Evolutionary conservation across 2,797 vertebrate species (phyloP), one percentile per base, ranked within the genome.

Genomic region (Gouania willdenowi): DNA sequence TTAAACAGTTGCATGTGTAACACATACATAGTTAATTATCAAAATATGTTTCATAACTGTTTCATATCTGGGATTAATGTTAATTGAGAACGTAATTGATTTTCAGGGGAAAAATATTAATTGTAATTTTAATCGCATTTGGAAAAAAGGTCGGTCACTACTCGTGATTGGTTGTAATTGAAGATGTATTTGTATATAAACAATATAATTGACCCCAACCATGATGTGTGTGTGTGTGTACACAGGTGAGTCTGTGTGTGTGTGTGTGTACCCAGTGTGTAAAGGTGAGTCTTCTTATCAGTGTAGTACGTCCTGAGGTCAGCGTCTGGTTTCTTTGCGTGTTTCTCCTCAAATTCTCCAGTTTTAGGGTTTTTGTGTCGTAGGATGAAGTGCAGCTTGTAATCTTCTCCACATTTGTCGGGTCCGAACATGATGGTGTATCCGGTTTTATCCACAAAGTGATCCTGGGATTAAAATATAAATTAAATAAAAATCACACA

Each of bases 381-480:
- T 82, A 99, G 96, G 86, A 99, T 99, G 86, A 99, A 98, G 81
- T 99, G 97, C 36, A 99, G 81, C 50, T 99, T 99, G 74, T 98
- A 98, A 63, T 99, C 97, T 48, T 99, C 97, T 24, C 96, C 97
- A 66, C 97, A 98, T 61, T 98, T 99, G 77, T 99, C 97, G 0
- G 97, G 97, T 19, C 97, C 97, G 48, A 98, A 99, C 96, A 99
- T 99, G 79, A 99, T 98, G 2, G 93, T 98, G 73, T 98, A 99
- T 0, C 93, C 83, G n/a, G 94, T 98, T 79, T 93, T 97, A 78
- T 99, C 96, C 45, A 93, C 90, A 65, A 99, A 96, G 18, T 94
- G 88, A 45, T 93, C 91, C 97, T 99, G 77, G 34, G 16, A 56
- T 1, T 25, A 4, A 19, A n/a, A n/a, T n/a, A n/a, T 13, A 20